A percentile compares a stretch with the other conserved stretches of the same genome.
Evolutionary conservation across 2,888 invertebrate species (phyloP).

Genomic region (Oconnorella tubifera): DNA sequence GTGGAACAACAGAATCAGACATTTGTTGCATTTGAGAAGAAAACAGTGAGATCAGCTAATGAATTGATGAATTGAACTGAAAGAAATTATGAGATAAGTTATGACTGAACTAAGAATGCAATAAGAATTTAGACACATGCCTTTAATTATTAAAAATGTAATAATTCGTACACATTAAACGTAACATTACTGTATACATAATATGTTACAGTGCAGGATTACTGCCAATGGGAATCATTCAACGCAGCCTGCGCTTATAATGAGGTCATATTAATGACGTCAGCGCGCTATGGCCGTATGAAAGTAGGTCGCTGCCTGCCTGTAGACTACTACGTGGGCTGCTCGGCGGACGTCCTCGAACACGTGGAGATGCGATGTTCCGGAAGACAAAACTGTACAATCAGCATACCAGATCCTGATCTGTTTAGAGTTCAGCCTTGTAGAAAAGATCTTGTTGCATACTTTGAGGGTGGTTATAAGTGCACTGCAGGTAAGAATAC

Average conservation of each 20-base stretch:
- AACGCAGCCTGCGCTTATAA: conserved; percentile 24
- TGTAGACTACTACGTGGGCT: conserved; percentile 30
- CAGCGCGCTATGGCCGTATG: conserved; percentile 32
- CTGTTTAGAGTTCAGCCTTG: conserved; percentile 31
- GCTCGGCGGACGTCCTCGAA: conserved; percentile 29
- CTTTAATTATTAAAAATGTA: too few species aligned
- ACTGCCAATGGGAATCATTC: conserved; percentile 26
- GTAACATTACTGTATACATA: too few species aligned
- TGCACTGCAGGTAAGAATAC: conserved; percentile 28
- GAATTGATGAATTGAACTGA: too few species aligned
- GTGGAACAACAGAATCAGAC: too few species aligned
- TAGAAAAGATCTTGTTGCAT: conserved; percentile 29
- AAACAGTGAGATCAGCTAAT: too few species aligned
- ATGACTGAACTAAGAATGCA: too few species aligned
- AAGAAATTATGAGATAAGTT: too few species aligned
- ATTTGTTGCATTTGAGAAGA: too few species aligned
- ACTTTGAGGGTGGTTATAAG: conserved; percentile 28
- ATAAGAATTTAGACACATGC: too few species aligned
- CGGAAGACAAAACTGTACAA: conserved; percentile 23
- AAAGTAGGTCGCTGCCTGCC: conserved; percentile 29
- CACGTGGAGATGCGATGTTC: conserved; percentile 28
- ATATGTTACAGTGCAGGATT: conserved; percentile 18
- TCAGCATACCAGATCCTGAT: conserved; percentile 27
- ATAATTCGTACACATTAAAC: too few species aligned
- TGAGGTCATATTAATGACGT: conserved; percentile 28